These are phyloP conservation scores for Lacerta bilineata DNA, from an alignment of 2,797 vertebrate species.

Conservation along the genomic window DNA sequence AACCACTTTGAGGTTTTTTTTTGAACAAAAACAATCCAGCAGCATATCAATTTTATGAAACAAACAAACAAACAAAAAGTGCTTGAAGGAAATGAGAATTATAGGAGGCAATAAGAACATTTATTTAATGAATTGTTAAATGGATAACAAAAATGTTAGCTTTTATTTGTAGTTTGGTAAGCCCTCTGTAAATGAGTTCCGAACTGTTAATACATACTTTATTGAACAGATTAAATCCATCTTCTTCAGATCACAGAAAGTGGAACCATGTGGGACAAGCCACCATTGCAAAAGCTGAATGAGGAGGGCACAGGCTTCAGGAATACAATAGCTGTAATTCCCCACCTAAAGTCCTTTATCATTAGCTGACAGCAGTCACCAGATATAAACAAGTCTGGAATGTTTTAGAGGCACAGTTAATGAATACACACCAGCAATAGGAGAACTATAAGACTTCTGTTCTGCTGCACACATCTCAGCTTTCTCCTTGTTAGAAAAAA, in stretches of 20 bases:
- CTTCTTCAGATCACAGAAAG: not conserved
- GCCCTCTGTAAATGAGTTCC: not conserved
- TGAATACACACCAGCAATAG: conserved; percentile 84
- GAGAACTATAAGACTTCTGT: conserved; percentile 86
- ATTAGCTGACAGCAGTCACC: not conserved
- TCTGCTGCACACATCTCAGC: conserved; percentile 79
- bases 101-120: not conserved
- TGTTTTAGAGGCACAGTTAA: not conserved
- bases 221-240: not conserved
- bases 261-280: not conserved
- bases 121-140: not conserved
- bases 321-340: not conserved
- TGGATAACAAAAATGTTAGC: not conserved
- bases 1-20: no score
- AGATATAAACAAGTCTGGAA: not conserved
- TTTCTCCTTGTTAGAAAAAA: conserved; percentile 74
- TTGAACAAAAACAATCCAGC: no score
- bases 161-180: not conserved
- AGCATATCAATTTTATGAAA: no score
- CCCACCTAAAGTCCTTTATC: not conserved
- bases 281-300: not conserved
- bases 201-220: not conserved
- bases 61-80: no score
- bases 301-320: not conserved
- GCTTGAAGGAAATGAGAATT: not conserved